Evolutionary conservation across 2,113 vertebrate species (phyloP).

Genomic region (Bolborhynchus lineola): DNA sequence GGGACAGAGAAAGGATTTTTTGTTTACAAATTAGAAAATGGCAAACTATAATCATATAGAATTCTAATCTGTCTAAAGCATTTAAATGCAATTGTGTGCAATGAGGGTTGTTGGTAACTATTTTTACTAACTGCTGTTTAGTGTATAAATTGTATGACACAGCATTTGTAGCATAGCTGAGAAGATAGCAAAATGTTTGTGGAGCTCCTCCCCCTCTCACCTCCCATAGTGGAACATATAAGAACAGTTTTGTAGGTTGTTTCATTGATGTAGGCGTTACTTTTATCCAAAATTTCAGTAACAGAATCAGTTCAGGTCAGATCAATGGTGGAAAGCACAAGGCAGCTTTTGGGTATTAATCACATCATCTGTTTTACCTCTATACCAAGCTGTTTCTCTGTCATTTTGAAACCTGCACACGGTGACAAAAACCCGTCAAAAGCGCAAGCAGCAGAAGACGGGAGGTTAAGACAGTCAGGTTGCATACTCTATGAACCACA

Average conservation of each 20-base stretch:
- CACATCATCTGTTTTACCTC: neutral
- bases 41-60: neutral
- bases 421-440: neutral
- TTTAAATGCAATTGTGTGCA: neutral
- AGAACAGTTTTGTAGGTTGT: neutral
- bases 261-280: neutral
- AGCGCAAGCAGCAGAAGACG: neutral
- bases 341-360: neutral
- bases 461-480: neutral
- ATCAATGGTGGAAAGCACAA: neutral
- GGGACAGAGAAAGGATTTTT: neutral
- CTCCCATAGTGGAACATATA: neutral
- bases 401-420: neutral
- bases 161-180: neutral
- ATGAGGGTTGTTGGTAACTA: neutral
- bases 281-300: neutral
- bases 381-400: neutral
- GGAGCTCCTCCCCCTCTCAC: neutral
- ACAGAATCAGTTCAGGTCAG: neutral
- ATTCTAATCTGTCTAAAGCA: neutral
- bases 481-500: neutral
- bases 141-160: neutral
- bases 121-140: neutral
- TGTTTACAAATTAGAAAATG: conserved; percentile 9
- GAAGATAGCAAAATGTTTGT: neutral